These are phyloP conservation scores for Micronycteris hirsuta DNA, from an alignment of 2,113 vertebrate species.

Conservation along the genomic window DNA sequence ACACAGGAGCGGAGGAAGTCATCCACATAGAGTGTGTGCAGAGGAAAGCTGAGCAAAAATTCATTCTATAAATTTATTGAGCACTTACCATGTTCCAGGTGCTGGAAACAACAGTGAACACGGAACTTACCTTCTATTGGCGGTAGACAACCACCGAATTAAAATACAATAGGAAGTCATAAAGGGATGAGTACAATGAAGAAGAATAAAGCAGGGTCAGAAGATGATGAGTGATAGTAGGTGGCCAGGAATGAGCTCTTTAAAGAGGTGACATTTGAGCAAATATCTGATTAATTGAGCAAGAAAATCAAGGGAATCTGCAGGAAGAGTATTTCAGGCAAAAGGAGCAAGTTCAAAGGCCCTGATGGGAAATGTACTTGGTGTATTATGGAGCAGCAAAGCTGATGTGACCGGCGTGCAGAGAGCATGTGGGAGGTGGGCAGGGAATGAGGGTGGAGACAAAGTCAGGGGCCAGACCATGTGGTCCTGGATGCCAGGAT, in stretches of 20 bases:
- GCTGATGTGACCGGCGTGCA: background rate
- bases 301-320: background rate
- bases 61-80: background rate
- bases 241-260: background rate
- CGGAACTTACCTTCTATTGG: background rate
- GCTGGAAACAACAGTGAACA: background rate
- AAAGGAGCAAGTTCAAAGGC: background rate
- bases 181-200: background rate
- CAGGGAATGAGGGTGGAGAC: background rate
- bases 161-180: background rate
- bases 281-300: background rate
- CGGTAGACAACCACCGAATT: background rate
- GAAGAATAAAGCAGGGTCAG: background rate
- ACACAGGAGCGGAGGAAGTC: background rate
- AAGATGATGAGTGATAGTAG: background rate
- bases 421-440: background rate
- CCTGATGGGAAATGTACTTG: background rate
- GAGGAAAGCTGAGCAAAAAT: background rate
- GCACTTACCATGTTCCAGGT: background rate
- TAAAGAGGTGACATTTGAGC: background rate
- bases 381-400: background rate
- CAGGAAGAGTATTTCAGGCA: background rate
- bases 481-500: background rate
- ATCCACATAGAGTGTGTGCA: background rate
- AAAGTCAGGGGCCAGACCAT: background rate